Evolutionary conservation across 2,888 invertebrate genomes (phyloP), one percentile per base, ranked within the genome.

Genomic region (Ochlodes sylvanus): DNA sequence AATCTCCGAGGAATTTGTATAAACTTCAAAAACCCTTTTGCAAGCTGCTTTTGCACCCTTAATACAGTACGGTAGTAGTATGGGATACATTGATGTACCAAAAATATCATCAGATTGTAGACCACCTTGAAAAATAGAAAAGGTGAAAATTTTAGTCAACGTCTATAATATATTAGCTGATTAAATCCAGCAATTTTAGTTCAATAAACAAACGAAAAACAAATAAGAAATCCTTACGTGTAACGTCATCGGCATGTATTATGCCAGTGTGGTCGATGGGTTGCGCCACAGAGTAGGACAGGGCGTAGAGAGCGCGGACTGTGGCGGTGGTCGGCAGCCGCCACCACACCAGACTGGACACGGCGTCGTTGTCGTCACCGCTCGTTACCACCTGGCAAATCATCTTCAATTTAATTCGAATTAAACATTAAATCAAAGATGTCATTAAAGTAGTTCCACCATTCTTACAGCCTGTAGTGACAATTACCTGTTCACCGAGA

Each of bases 401-500:
- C 69, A 71, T 66, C 38, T 71, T 54, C 38, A 69, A 57, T 27
- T 64, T 38, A 60, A 68, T 68, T 66, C 42, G 62, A 69, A 56
- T 69, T 63, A 52, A 52, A 66, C 44, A 58, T 38, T 55, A 58
- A 55, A 63, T 52, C 63, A 54, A 52, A 64, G 17, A 44, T 44
- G 57, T 52, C 1, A 27, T 32, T 32, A 54, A 41, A 15, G 21
- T 27, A 15, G 5, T 0, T n/a, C 34, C 41, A 57, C 32, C 44
- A 62, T 41, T n/a, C 55, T 38, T 27, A 27, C n/a, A 52, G 15
- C 5, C 34, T 27, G 15, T 14, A 32, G 41, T n/a, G 14, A 68
- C 69, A 69, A 54, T 78, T 78, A 96, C 95, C 94, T 97, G 96
- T 77, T 96, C 96, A 14, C 97, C 96, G 65, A 98, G 92, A 68